Percentiles rank a stretch among this genome's conserved stretches.
phyloP scores from a whole-genome alignment of 2,888 invertebrate genomes.

The Brenthis hecate region DNA sequence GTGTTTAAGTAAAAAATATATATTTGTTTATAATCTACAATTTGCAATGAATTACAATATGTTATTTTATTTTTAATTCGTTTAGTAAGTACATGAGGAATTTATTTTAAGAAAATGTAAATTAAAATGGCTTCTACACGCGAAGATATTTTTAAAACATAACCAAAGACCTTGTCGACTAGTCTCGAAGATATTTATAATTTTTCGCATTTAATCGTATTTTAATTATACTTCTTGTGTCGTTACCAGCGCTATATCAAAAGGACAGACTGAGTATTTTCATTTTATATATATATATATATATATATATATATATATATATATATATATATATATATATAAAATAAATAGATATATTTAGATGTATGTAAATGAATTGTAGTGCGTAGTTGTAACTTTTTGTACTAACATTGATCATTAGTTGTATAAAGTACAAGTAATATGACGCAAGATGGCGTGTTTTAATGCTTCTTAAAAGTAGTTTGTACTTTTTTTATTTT shows the following conservation, averaged over 20 bases:
- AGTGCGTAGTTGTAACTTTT: slow-evolving; percentile 37
- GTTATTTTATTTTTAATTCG: background rate
- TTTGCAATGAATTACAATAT: slow-evolving; percentile 1
- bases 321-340: slow-evolving; percentile 20
- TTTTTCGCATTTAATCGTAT: slow-evolving; percentile 61
- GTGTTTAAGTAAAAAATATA: no score
- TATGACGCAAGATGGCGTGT: slow-evolving; percentile 7
- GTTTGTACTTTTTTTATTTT: background rate
- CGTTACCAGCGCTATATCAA: slow-evolving; percentile 68
- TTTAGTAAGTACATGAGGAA: background rate
- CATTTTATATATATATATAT: slow-evolving; percentile 37
- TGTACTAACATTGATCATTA: slow-evolving; percentile 16
- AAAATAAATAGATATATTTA: slow-evolving; percentile 48
- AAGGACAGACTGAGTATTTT: slow-evolving; percentile 57
- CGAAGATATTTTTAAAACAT: slow-evolving; percentile 48
- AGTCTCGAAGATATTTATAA: slow-evolving; percentile 71
- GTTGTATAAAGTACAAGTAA: slow-evolving; percentile 10
- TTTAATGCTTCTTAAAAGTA: slow-evolving; percentile 17
- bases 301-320: slow-evolving; percentile 34
- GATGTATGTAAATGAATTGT: background rate
- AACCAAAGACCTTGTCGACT: slow-evolving; percentile 75
- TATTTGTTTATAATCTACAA: background rate
- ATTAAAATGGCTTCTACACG: slow-evolving; percentile 13
- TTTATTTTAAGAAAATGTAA: background rate
- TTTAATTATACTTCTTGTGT: slow-evolving; percentile 43